Base-by-base conservation (phyloP, 53 echinoderm and acorn worm genomes). In the Luidia sarsii region DNA sequence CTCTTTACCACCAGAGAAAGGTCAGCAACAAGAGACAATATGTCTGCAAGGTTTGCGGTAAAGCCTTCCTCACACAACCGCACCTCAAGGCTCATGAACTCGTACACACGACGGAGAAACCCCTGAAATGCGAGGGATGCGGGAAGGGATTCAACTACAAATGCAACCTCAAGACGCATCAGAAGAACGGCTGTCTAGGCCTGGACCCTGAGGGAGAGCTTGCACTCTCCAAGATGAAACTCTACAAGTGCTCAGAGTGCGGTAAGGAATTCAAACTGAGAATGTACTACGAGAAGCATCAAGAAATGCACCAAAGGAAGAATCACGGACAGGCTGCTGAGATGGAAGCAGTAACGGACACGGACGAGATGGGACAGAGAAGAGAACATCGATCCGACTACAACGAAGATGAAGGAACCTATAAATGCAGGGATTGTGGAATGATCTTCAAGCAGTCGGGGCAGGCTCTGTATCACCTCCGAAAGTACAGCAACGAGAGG, bases 401-500 rank as follows among this genome's bases (percentile, higher is more conserved):
- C 72, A 72, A 56, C 24, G 72, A 72, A 72, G 72, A 72, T 23
- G 72, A 72, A 2, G 72, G 72, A 4, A 56, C 72, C 0, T 72
- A 72, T 39, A 72, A 72, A 37, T 72, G 72, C 37, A 54, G 56
- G 0, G 72, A 72, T 28, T 72, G 72, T 22, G 22, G 21, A 22
- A 11, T 72, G 38, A 18, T 72, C 33, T 72, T 72, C 57, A 72
- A 55, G 55, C 72, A 72, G 55, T 72, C 72, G 15, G 72, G 72
- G 3, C 72, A 72, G 55, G 72, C 72, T 50, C 37, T 72, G 18
- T 72, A 72, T 27, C 72, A 72, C 34, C 3, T 72, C 56, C 54
- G 72, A 23, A 72, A 72, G 72, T 72, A 72, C n/a, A 72, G 72
- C 38, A 72, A 72, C 21, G 72, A 72, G 33, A 54, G 72, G 56